Percentiles rank a stretch among this genome's conserved stretches.
phyloP scores from a whole-genome alignment of 2,888 invertebrate species.

The Allophyes oxyacanthae region DNA sequence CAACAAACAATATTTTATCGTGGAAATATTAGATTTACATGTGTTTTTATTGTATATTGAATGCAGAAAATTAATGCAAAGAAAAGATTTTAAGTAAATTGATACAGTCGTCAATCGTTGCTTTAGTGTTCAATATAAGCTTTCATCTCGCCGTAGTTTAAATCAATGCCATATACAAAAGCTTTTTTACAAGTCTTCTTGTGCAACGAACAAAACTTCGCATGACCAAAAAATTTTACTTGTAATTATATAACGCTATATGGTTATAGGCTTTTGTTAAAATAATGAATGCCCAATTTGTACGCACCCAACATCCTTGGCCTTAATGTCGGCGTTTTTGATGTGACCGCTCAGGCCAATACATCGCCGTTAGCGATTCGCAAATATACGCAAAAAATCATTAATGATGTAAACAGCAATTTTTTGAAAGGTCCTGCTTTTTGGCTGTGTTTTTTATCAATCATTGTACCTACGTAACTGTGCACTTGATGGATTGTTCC shows the following conservation, averaged over 20 bases:
- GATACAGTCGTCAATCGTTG: slow-evolving; percentile 16
- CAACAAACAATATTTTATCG: neutral
- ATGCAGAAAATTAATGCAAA: neutral
- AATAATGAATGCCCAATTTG: slow-evolving; percentile 81
- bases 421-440: slow-evolving; percentile 57
- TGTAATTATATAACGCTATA: slow-evolving; percentile 78
- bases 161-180: slow-evolving; percentile 52
- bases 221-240: slow-evolving; percentile 68
- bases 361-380: slow-evolving; percentile 76
- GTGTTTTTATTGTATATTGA: neutral
- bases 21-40: too few species aligned
- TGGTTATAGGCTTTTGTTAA: slow-evolving; percentile 80
- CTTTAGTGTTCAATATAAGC: slow-evolving; percentile 17
- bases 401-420: slow-evolving; percentile 74
- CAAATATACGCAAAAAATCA: slow-evolving; percentile 75
- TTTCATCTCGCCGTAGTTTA: slow-evolving; percentile 45
- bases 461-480: slow-evolving; percentile 59
- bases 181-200: slow-evolving; percentile 50
- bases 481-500: slow-evolving; percentile 57
- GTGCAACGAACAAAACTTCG: slow-evolving; percentile 65
- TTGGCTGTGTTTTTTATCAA: slow-evolving; percentile 59
- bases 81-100: slow-evolving; percentile 25
- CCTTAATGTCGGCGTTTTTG: slow-evolving; percentile 82
- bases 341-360: slow-evolving; percentile 68
- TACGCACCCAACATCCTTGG: slow-evolving; percentile 77